Conservation (phyloP, 2,888 invertebrate genomes). For the Pasiphila rectangulata region DNA sequence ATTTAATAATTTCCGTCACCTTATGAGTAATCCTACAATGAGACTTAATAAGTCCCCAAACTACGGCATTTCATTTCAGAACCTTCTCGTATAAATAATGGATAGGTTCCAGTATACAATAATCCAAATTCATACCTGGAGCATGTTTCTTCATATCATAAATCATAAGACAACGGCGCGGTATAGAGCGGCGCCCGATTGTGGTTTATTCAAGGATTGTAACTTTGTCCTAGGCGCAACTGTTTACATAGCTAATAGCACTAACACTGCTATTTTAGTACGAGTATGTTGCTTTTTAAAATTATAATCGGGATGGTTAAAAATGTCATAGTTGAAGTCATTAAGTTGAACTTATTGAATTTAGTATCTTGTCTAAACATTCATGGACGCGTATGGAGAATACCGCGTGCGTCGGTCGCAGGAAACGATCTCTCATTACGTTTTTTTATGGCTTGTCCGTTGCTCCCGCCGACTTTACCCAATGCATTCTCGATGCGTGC, state of each 20-base stretch:
- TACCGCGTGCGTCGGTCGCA: slow-evolving; percentile 54
- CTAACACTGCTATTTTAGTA: background rate
- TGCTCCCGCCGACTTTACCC: slow-evolving; percentile 56
- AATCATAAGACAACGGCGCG: no score
- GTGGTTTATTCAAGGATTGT: slow-evolving; percentile 13
- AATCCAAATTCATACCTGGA: no score
- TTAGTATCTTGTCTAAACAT: background rate
- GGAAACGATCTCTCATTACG: slow-evolving; percentile 78
- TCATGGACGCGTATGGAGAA: slow-evolving; percentile 33
- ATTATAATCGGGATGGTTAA: no score
- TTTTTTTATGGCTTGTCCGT: slow-evolving; percentile 75
- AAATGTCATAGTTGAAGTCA: no score
- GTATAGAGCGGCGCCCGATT: background rate
- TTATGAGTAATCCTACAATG: no score
- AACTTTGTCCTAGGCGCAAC: background rate
- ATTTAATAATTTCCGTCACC: no score
- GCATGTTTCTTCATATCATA: no score
- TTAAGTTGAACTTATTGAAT: background rate
- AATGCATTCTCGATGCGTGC: slow-evolving; percentile 43
- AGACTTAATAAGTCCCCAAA: no score
- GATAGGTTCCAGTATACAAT: no score
- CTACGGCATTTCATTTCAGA: slow-evolving; percentile 1
- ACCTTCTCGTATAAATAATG: no score
- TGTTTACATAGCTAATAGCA: background rate
- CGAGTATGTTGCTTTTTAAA: background rate